Percentiles rank a stretch among this genome's conserved stretches.
Evolutionary conservation across 2,797 vertebrate genomes (phyloP).

Genomic region (Numenius phaeopus): DNA sequence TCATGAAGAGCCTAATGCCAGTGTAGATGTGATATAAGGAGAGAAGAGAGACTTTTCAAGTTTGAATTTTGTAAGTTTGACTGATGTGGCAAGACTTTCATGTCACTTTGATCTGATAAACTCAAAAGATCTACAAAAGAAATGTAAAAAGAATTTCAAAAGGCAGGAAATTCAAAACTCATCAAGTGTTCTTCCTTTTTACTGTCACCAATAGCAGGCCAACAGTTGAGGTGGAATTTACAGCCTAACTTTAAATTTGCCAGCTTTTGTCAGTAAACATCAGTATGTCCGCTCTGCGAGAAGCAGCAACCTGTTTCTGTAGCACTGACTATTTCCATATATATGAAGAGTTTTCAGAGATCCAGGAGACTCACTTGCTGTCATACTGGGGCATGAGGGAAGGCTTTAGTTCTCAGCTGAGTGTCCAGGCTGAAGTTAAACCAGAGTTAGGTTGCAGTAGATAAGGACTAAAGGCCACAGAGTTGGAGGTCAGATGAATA

Average conservation of each 20-base stretch:
- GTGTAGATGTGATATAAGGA: not conserved
- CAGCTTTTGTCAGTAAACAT: not conserved
- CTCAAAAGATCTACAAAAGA: not conserved
- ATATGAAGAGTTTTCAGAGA: not conserved
- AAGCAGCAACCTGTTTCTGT: not conserved
- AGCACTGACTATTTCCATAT: not conserved
- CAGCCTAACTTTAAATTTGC: not conserved
- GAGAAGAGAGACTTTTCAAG: constrained; percentile 42
- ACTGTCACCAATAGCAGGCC: not conserved
- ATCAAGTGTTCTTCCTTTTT: not conserved
- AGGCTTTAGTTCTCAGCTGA: not conserved
- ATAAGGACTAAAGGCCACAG: not conserved
- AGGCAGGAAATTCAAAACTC: not conserved
- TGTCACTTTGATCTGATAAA: not conserved
- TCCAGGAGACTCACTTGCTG: not conserved
- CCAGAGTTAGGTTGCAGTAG: not conserved
- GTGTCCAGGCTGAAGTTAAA: not conserved
- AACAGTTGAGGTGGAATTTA: not conserved
- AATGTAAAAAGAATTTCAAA: not conserved
- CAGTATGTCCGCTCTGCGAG: not conserved
- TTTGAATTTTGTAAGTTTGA: not conserved
- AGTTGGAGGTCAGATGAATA: not conserved
- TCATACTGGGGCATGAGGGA: not conserved
- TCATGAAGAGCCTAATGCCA: not conserved
- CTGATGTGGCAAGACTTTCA: not conserved